These are phyloP conservation scores for Panurus biarmicus DNA, from an alignment of 2,113 vertebrate species.

Conservation along the genomic window DNA sequence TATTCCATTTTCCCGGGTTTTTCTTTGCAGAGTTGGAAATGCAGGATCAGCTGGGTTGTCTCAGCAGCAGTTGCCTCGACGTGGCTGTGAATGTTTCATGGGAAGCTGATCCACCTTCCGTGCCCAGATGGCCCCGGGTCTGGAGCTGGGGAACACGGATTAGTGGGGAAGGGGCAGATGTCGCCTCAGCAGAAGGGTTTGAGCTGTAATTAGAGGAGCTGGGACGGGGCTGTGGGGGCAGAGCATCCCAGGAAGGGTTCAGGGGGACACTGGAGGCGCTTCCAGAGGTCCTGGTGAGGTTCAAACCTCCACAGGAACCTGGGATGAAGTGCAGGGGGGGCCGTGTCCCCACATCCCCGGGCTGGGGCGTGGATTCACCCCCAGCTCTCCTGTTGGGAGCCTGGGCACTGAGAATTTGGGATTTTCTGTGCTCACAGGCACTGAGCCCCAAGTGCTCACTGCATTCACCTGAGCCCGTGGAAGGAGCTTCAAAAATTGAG, in stretches of 20 bases:
- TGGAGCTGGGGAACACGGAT: not conserved
- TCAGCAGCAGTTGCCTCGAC: not conserved
- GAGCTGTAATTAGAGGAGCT: not conserved
- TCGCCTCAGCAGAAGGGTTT: not conserved
- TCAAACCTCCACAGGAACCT: not conserved
- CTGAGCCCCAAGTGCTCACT: too few relatives aligned
- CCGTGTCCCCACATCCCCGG: rapidly evolving
- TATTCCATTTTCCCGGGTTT: not conserved
- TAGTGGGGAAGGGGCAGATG: conserved; percentile 45
- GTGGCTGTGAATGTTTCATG: conserved; percentile 45
- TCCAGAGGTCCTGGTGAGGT: not conserved
- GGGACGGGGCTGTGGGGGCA: not conserved
- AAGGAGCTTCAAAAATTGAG: too few relatives aligned
- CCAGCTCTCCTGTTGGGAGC: too few relatives aligned
- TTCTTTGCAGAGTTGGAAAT: rapidly evolving
- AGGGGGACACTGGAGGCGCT: not conserved
- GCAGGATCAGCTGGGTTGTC: not conserved
- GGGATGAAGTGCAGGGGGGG: too few relatives aligned
- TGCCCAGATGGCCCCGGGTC: conserved; percentile 37
- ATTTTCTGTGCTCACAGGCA: too few relatives aligned
- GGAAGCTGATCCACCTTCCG: conserved; percentile 29
- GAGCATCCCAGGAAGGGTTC: not conserved
- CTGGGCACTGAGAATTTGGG: too few relatives aligned
- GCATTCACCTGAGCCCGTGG: too few relatives aligned
- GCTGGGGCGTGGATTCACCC: not conserved